Evolutionary conservation across 2,797 vertebrate species (phyloP), one percentile per base, ranked within the genome.

Genomic region (Strix occidentalis): DNA sequence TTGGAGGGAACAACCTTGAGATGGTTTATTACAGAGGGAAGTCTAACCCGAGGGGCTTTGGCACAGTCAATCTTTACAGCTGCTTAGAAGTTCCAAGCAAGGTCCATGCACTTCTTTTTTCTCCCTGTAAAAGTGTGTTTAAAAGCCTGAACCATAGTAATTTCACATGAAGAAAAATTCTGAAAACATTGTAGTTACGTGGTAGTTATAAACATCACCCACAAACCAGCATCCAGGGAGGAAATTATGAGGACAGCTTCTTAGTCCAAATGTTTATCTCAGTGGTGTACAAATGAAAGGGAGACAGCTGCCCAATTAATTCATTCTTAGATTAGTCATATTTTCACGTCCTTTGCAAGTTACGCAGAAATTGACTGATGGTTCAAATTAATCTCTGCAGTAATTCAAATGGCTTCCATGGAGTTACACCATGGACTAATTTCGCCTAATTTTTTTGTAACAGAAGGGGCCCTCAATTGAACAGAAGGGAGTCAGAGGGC

Each of bases 261-360:
- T 78, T 29, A 51, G 76, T 20, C 76, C 87, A 86, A 90, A 78
- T 96, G 95, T 97, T 97, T 88, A 45, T 88, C 84, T 91, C 76
- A 13, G 76, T 29, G 10, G 87, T 26, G 76, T 39, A 31, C 63
- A 50, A 43, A 51, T 39, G 84, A 63, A 33, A 57, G 77, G 2
- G 37, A 87, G 87, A 41, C 89, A 95, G 95, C 89, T 95, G 94
- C 89, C 96, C 94, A 75, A 48, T 90, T 81, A 88, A 81, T 84
- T 86, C 76, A 54, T 65, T 79, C 63, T 65, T 65, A 20, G 1
- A 88, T 91, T 74, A 88, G 54, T 86, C 83, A 56, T 37, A 48
- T 93, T 69, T 86, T 82, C 56, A 3, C 4, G 82, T 90, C 80
- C 79, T 84, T 26, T 81, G 43, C 61, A 54, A 69, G 89, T 81